phyloP scores from a whole-genome alignment of 2,797 vertebrate genomes.

The Alca torda region DNA sequence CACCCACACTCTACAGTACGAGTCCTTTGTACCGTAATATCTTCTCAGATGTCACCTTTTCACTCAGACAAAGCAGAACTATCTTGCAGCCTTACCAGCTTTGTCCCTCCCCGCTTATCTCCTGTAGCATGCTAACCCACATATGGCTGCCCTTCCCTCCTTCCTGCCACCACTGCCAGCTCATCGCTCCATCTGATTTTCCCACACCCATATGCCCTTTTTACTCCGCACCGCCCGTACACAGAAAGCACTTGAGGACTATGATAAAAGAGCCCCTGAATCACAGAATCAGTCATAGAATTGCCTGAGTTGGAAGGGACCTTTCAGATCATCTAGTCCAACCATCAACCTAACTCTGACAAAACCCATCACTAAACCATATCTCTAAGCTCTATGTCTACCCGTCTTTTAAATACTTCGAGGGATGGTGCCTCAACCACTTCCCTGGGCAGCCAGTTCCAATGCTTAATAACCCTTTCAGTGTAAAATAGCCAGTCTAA shows the following conservation, averaged over 20 bases:
- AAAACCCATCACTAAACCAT: too few species aligned
- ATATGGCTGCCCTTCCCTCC: rapidly evolving
- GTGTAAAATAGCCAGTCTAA: too few species aligned
- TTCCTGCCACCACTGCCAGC: neutral
- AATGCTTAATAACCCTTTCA: too few species aligned
- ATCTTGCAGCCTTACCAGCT: neutral
- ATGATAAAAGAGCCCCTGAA: neutral
- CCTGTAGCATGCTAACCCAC: neutral
- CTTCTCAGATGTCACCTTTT: neutral
- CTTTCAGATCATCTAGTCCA: too few species aligned
- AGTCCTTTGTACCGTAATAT: neutral
- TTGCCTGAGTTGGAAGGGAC: too few species aligned
- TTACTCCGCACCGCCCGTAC: neutral
- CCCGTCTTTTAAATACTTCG: too few species aligned
- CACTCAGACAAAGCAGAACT: neutral
- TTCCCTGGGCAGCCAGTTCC: too few species aligned
- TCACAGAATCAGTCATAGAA: too few species aligned
- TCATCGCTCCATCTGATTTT: neutral
- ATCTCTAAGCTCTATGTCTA: too few species aligned
- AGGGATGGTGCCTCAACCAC: too few species aligned
- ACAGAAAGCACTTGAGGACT: neutral
- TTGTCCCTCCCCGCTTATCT: neutral
- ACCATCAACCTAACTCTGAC: too few species aligned
- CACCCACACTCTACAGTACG: neutral
- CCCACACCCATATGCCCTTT: neutral